Conservation (phyloP, 1,140 invertebrate genomes). For the Oryctes rhinoceros region DNA sequence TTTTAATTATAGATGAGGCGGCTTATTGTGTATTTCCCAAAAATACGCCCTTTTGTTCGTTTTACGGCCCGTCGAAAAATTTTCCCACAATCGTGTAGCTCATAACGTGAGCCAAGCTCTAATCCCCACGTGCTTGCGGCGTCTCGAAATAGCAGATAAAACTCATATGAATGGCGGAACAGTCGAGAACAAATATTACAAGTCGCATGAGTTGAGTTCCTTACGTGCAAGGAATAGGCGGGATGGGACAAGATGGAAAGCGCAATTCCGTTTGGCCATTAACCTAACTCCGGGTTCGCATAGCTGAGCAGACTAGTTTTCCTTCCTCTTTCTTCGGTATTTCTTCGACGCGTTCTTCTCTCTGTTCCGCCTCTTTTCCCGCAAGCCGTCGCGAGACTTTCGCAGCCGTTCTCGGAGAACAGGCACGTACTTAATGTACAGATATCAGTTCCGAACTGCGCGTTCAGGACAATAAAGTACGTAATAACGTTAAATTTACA, state of each 20-base stretch:
- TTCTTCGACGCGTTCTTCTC: conserved; percentile 31
- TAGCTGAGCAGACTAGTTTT: conserved; percentile 58
- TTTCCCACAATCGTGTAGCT: conserved; percentile 47
- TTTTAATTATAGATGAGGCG: conserved; percentile 35
- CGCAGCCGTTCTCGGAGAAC: neutral
- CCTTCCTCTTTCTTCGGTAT: conserved; percentile 48
- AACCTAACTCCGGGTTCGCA: conserved; percentile 58
- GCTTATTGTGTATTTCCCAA: conserved; percentile 14
- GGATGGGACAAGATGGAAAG: conserved; percentile 60
- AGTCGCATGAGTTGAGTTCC: conserved; percentile 61
- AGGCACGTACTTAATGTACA: conserved; percentile 32
- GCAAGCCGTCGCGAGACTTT: conserved; percentile 13
- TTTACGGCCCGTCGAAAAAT: conserved; percentile 36
- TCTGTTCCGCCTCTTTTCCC: conserved; percentile 31
- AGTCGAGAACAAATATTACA: conserved; percentile 59
- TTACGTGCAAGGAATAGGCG: conserved; percentile 60
- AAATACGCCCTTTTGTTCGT: conserved; percentile 34
- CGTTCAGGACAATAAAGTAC: conserved; percentile 36
- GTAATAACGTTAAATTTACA: conserved; percentile 37
- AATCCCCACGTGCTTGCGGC: conserved; percentile 56
- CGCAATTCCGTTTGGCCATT: conserved; percentile 59
- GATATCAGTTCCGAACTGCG: conserved; percentile 25
- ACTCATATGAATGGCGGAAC: conserved; percentile 56
- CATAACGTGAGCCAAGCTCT: conserved; percentile 49
- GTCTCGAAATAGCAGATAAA: conserved; percentile 56